These are phyloP conservation scores for Cinclus cinclus DNA, from an alignment of 2,113 vertebrate genomes.

Conservation along the genomic window DNA sequence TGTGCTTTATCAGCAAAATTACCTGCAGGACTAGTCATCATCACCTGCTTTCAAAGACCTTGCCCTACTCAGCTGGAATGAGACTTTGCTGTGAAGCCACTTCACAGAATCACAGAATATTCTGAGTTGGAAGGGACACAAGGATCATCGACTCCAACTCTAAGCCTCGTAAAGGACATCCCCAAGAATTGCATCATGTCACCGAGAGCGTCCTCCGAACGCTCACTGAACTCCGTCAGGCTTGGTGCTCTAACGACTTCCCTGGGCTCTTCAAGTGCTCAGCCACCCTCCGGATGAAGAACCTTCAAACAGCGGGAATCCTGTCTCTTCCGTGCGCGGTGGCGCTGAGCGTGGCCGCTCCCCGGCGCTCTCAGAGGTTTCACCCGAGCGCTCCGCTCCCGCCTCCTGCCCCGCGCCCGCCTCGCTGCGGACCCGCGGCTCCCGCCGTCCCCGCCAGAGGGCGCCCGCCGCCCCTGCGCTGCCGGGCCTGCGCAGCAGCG, in stretches of 20 bases:
- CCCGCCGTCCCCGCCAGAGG: no score
- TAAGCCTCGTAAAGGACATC: background rate
- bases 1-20: no score
- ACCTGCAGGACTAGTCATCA: no score
- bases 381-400: rapidly evolving
- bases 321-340: rapidly evolving
- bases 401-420: no score
- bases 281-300: no score
- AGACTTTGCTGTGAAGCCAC: no score
- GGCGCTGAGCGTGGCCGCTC: rapidly evolving
- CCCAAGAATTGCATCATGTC: rapidly evolving
- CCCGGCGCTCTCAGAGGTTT: rapidly evolving
- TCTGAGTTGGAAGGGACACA: background rate
- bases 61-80: rapidly evolving
- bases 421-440: no score
- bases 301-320: rapidly evolving
- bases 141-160: background rate
- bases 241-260: background rate
- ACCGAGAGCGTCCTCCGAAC: background rate
- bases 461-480: no score
- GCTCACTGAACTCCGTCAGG: background rate
- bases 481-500: background rate
- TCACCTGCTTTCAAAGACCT: no score
- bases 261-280: background rate
- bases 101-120: background rate